Base-by-base conservation (phyloP, 2,113 vertebrate species). In the Electrona antarctica region DNA sequence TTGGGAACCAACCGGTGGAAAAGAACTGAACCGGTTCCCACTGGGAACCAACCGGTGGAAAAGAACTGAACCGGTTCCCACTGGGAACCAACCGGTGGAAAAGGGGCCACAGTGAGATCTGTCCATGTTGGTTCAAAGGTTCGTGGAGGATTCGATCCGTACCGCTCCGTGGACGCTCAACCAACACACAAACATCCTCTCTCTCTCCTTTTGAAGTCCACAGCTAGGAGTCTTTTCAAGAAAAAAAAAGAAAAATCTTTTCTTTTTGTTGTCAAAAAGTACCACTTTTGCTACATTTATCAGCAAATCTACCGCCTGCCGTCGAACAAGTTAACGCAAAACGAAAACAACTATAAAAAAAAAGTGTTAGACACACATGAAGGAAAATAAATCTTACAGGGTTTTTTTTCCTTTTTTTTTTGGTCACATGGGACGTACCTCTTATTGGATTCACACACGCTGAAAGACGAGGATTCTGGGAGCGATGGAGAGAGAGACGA, bases 231-330 rank as follows among this genome's bases (percentile, higher is more conserved):
- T 89, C 83, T 80, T 61, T 64, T 52, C 8, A 64, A 74, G 71
- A 83, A 73, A 77, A 71, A n/a, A n/a, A n/a, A n/a, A n/a, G 64
- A 83, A 70, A 83, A 87, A 85, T 73, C 73, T 77, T 85, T 74
- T 89, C 64, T 33, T 33, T 33, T 33, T 4, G 4, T 33, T 2
- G 2, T 4, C 2, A 73, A 87, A 73, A 93, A 96, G 95, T 95
- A 95, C 96, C 95, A 94, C 90, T 95, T 95, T 96, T 96, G 97
- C 96, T 97, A 96, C 97, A 96, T 95, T 91, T 90, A 88, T 91
- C 89, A 90, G 94, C 89, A 92, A 90, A 82, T 89, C 80, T 92
- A 84, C 76, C 86, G 90, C 87, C 88, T 85, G 89, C 88, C 89
- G 81, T 77, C 77, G 15, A 83, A 91, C 81, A 79, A 73, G 81